A percentile compares a stretch with the other conserved stretches of the same genome.
Conservation (phyloP, 2,113 vertebrate species). For the Heloderma charlesbogerti region DNA sequence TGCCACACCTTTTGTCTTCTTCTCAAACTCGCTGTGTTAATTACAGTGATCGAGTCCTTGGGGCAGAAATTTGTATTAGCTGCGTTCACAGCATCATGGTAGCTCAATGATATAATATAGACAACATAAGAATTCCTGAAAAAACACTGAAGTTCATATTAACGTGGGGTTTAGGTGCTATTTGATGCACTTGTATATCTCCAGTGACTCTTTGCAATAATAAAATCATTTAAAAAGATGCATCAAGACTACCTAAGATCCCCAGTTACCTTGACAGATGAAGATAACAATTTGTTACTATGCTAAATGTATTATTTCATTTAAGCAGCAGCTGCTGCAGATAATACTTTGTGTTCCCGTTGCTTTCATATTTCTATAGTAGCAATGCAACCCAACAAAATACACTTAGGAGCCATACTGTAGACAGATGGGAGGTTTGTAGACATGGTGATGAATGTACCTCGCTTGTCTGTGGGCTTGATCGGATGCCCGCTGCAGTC, state of each 20-base stretch:
- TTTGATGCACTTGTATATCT: not conserved
- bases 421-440: not conserved
- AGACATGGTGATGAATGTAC: not conserved
- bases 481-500: not conserved
- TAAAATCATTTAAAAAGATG: not conserved
- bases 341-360: slow-evolving; percentile 29
- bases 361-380: slow-evolving; percentile 10
- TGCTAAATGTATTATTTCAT: slow-evolving; percentile 26
- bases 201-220: not conserved
- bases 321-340: slow-evolving; percentile 17
- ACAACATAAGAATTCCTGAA: not conserved
- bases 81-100: not conserved
- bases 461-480: slow-evolving; percentile 13
- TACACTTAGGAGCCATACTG: not conserved
- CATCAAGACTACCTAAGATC: not conserved
- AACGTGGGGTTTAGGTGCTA: not conserved
- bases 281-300: not conserved
- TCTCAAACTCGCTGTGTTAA: not conserved
- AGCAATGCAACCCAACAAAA: slow-evolving; percentile 26
- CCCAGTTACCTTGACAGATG: not conserved
- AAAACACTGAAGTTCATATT: not conserved
- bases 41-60: not conserved
- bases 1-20: not conserved
- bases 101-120: too few species aligned
- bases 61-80: not conserved